Percentiles rank a stretch among this genome's conserved stretches.
phyloP scores from a whole-genome alignment of 1,140 invertebrate genomes.

The Drosophila pectinifera region DNA sequence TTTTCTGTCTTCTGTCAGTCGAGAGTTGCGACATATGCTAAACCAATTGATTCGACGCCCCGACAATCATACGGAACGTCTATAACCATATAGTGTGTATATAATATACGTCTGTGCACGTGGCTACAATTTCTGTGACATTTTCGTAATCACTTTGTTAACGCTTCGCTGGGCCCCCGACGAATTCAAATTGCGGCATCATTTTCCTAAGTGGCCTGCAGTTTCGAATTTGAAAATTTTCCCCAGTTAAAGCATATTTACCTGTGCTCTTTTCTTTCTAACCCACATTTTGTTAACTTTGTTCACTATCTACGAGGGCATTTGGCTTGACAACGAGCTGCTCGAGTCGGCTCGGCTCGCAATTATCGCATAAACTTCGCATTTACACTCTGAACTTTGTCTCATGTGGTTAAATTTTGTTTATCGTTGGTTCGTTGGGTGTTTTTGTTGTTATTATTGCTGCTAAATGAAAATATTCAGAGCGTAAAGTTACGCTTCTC shows the following conservation, averaged over 20 bases:
- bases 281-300: conserved; percentile 23
- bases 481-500: conserved; percentile 73
- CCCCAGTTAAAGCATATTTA: background rate
- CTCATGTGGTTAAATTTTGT: conserved; percentile 24
- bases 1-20: conserved; percentile 16
- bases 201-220: conserved; percentile 18
- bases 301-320: conserved; percentile 10
- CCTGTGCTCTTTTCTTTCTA: background rate
- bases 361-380: conserved; percentile 66
- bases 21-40: conserved; percentile 50
- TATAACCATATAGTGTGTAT: conserved; percentile 1
- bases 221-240: background rate
- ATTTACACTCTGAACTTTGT: conserved; percentile 77
- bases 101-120: conserved; percentile 10
- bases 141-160: conserved; percentile 63
- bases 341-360: conserved; percentile 1
- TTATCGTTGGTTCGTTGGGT: conserved; percentile 1
- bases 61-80: too few relatives aligned
- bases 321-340: conserved; percentile 39
- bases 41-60: conserved; percentile 61
- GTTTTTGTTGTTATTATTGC: conserved; percentile 30
- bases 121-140: conserved; percentile 35
- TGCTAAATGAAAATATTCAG: conserved; percentile 67
- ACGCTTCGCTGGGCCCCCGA: conserved; percentile 55
- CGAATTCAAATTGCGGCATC: conserved; percentile 19